Base-by-base conservation (phyloP, 2,888 invertebrate genomes). In the Eristalis intricaria region DNA sequence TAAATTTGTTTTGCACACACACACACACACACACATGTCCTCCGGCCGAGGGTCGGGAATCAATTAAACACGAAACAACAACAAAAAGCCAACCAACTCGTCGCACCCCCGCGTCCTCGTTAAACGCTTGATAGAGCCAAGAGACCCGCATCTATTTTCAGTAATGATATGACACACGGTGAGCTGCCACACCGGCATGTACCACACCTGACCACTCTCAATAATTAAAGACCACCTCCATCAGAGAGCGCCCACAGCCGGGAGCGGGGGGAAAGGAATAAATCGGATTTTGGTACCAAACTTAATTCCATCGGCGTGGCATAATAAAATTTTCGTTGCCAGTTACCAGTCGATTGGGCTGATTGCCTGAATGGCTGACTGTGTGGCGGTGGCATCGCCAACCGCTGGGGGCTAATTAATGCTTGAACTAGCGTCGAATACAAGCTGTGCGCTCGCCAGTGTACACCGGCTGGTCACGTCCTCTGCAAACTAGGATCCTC, bases 191-290 rank as follows among this genome's bases (percentile, higher is more conserved):
- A 32, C 32, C 29, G 61, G 2, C 32, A 23, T 11, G 43, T 32
- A 66, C 58, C 29, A 29, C 61, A 50, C 65, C 71, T 77, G 74
- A 75, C 74, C 78, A 71, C 82, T 75, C 83, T 66, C 86, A 83
- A 79, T 70, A 86, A 56, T 63, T 78, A 86, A 85, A 63, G 40
- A 40, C 65, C 40, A 22, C 63, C 22, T 23, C n/a, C 35, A 35
- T 43, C 32, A 43, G 43, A 61, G 13, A 13, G 2, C 29, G 7
- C 13, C n/a, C 23, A 8, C 22, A 26, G 29, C n/a, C 22, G 11
- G n/a, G 8, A 32, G 40, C 22, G 38, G 35, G 22, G 23, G 43
- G 22, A 56, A 35, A 60, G 38, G 69, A 50, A 82, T 86, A 83
- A 86, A 86, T 86, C 83, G 66, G 56, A 74, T 81, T 73, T 80